phyloP scores from a whole-genome alignment of 2,113 vertebrate species.

The Mus pahari region DNA sequence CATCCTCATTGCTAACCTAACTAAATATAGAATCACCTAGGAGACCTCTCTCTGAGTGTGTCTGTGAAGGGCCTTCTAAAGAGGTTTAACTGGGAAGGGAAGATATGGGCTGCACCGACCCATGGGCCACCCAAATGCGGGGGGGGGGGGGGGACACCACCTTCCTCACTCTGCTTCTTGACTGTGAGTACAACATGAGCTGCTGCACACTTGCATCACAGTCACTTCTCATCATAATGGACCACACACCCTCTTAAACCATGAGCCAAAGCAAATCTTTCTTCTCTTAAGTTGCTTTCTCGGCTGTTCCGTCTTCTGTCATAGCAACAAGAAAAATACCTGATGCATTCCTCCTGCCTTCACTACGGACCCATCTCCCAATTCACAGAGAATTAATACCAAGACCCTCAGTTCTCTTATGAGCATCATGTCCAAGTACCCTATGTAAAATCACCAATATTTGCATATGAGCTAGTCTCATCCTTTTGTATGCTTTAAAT shows the following conservation, averaged over 20 bases:
- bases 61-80: background rate
- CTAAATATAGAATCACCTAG: background rate
- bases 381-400: background rate
- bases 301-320: background rate
- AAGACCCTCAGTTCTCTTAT: background rate
- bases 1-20: background rate
- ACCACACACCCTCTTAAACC: background rate
- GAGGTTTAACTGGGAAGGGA: background rate
- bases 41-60: background rate
- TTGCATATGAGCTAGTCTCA: background rate
- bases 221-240: background rate
- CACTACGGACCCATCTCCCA: background rate
- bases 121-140: background rate
- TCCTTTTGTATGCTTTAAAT: background rate
- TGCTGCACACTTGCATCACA: background rate
- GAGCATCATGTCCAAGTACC: background rate
- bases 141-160: background rate
- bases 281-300: background rate
- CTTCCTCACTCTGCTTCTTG: background rate
- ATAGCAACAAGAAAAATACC: background rate
- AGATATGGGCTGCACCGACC: background rate
- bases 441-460: background rate
- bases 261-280: background rate
- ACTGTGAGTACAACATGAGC: background rate
- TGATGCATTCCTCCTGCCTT: background rate